Base-by-base conservation (phyloP, 92 coral and sea anemone genomes). In the Zoanthus solanderi region DNA sequence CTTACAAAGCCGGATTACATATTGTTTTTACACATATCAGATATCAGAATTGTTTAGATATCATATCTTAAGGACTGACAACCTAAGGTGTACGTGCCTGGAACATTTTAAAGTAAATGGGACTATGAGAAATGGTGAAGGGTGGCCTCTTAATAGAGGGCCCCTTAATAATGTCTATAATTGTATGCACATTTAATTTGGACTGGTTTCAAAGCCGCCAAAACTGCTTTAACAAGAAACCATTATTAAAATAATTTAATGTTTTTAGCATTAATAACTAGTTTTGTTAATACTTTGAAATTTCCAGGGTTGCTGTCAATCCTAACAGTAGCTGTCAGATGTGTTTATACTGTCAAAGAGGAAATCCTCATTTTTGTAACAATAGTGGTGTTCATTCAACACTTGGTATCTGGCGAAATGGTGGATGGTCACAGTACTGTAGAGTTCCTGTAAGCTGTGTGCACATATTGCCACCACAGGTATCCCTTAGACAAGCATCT, bases 341-440 rank as follows among this genome's bases (percentile, higher is more conserved):
- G 83, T 97, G 99, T 52, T 87, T 84, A n/a, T 85, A 84, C 79
- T 97, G 99, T 88, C 92, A 88, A 57, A 97, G 89, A 90, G 99
- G 96, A 9, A 88, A 92, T 54, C 98, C 99, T 11, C 98, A 97
- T 75, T 95, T 95, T 93, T 97, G 99, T 71, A 92, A 89, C 53
- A 84, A 84, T 60, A 96, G 97, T 17, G 94, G 94, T 2, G 88
- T 91, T 52, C 89, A 92, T 63, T 95, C 98, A 29, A 79, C 92
- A 15, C 89, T 97, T 71, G 99, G 99, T 17, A 87, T 95, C 69
- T 95, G 97, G 95, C 92, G 96, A 0, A 97, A 97, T 90, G 99
- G 99, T 16, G 99, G 99, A 2, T 97, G 99, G 99, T 94, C 99
- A 15, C 97, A 97, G 87, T 97, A 92, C 75, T 94, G 98, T 58